Evolutionary conservation across 1,140 invertebrate genomes (phyloP).

Genomic region (Diorhabda sublineata): DNA sequence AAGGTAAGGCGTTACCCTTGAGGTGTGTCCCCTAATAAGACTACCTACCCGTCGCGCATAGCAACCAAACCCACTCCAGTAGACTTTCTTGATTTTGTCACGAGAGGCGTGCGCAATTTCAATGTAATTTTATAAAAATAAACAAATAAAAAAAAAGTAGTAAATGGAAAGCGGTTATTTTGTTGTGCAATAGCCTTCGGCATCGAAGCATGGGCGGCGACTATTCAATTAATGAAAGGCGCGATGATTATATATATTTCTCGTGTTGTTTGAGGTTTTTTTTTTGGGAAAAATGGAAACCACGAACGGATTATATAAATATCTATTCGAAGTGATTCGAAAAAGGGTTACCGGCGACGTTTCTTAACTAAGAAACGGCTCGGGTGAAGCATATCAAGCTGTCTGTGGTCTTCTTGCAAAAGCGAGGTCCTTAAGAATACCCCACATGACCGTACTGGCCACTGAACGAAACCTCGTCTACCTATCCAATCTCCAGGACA

Average conservation of each 20-base stretch:
- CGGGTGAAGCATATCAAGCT: too few species aligned
- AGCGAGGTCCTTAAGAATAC: too few species aligned
- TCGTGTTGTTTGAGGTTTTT: too few species aligned
- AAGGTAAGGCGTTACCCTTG: not conserved
- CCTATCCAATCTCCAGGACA: too few species aligned
- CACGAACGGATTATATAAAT: too few species aligned
- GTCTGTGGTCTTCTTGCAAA: too few species aligned
- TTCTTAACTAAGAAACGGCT: too few species aligned
- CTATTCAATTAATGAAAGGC: not conserved
- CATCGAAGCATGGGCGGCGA: not conserved
- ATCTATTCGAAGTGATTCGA: too few species aligned
- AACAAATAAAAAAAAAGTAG: not conserved
- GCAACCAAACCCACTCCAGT: slow-evolving; percentile 1
- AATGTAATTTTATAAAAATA: not conserved
- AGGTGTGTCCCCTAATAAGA: slow-evolving; percentile 7
- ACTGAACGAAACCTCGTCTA: too few species aligned
- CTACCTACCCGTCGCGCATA: slow-evolving; percentile 4
- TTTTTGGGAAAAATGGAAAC: too few species aligned
- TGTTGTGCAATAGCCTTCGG: slow-evolving; percentile 1
- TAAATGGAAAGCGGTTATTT: not conserved
- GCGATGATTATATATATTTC: not conserved
- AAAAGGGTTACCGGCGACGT: too few species aligned
- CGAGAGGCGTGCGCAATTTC: not conserved
- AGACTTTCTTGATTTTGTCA: not conserved
- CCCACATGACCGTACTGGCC: too few species aligned